Evolutionary conservation across 2,113 vertebrate genomes (phyloP), one percentile per base, ranked within the genome.

Genomic region (Panthera uncia): DNA sequence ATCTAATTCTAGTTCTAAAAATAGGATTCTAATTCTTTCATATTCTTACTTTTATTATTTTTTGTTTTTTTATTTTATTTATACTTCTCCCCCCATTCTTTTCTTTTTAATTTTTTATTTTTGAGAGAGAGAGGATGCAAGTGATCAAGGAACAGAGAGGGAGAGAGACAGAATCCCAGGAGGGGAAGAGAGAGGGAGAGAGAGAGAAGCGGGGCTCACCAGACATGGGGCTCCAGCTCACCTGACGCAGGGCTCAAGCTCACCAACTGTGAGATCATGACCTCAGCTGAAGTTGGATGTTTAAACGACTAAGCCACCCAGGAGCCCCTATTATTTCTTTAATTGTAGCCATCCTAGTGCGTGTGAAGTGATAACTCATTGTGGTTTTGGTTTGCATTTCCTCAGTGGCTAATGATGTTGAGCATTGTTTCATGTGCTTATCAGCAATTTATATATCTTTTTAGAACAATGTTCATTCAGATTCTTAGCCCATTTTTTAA

Each of bases 321-420:
- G 57, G 57, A 7, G 18, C 18, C 57, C 57, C 21, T 69, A 76
- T 63, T 84, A 15, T 68, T 15, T 84, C 18, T 96, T 91, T 68
- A 96, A 95, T 85, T 69, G 78, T 89, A 89, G 79, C 33, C 36
- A 57, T 91, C 27, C 45, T 68, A 85, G 48, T 73, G 33, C 8
- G 25, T 87, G 29, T 95, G 16, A 83, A 91, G 71, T 66, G n/a
- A 23, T 95, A 91, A 48, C 50, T 95, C 29, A 33, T 87, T 91
- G 31, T 91, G 29, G 23, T 91, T 89, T 94, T 84, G 13, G 82
- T 91, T 91, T 94, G 8, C 61, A 48, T 93, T 96, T 95, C n/a
- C 50, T 9, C 63, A 31, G 12, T 9, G 29, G 29, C 69, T 94
- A 86, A 79, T 61, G 61, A 61, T 93, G 71, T 45, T 92, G 25